Conservation (phyloP, 1,140 invertebrate genomes). For the Drosophila santomea region DNA sequence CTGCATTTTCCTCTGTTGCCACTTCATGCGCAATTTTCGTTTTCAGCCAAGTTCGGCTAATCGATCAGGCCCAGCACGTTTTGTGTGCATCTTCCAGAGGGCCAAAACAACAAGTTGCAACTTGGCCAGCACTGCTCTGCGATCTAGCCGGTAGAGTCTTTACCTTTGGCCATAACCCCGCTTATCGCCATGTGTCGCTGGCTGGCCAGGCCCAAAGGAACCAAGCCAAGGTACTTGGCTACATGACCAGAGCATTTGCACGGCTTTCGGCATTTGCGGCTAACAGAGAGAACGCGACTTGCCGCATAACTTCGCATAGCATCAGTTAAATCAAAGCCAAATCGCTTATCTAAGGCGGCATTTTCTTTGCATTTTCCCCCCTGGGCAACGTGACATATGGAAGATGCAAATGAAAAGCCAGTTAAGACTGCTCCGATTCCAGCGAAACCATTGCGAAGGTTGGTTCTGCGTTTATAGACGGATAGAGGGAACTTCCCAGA, state of each 20-base stretch:
- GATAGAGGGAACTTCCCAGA: slow-evolving; percentile 2
- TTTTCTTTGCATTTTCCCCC: slow-evolving; percentile 39
- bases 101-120: slow-evolving; percentile 37
- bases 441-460: slow-evolving; percentile 12
- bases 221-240: slow-evolving; percentile 2
- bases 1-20: slow-evolving; percentile 55
- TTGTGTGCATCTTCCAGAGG: slow-evolving; percentile 37
- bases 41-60: slow-evolving; percentile 73
- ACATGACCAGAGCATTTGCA: slow-evolving; percentile 38
- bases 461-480: neutral
- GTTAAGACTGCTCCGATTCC: slow-evolving; percentile 6
- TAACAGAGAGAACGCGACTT: neutral
- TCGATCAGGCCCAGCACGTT: slow-evolving; percentile 70
- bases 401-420: slow-evolving; percentile 27
- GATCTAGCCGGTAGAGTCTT: slow-evolving; percentile 1
- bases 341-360: slow-evolving; percentile 78
- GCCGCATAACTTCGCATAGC: slow-evolving; percentile 75
- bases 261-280: neutral
- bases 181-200: slow-evolving; percentile 65
- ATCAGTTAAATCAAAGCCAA: slow-evolving; percentile 79
- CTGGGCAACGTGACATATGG: slow-evolving; percentile 57
- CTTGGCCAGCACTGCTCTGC: slow-evolving; percentile 9
- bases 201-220: slow-evolving; percentile 9
- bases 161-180: neutral
- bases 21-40: slow-evolving; percentile 82